phyloP scores from a whole-genome alignment of 2,888 invertebrate genomes.

The Papilio demoleus region DNA sequence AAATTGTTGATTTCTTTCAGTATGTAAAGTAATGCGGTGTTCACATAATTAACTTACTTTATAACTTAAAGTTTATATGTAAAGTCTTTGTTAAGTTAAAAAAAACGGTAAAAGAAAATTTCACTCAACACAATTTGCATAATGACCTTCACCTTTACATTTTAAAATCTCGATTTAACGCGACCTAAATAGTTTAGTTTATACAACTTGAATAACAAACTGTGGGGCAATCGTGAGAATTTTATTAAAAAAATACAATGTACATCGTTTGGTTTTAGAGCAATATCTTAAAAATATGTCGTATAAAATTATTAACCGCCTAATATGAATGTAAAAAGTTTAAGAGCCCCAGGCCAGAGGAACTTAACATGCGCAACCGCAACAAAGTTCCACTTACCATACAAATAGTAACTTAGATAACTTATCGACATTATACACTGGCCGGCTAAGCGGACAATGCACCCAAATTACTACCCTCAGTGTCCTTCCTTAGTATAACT shows the following conservation, averaged over 20 bases:
- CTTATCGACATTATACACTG: constrained; percentile 18
- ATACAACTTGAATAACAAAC: background rate
- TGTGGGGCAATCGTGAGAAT: too few relatives aligned
- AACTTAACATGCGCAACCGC: constrained; percentile 22
- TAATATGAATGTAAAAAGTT: background rate
- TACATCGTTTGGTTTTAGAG: too few relatives aligned
- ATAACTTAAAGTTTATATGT: background rate
- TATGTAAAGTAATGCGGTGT: background rate
- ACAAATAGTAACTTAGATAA: constrained; percentile 35
- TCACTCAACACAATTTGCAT: background rate
- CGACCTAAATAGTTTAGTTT: background rate
- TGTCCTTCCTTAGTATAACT: background rate
- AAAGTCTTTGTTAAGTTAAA: too few relatives aligned
- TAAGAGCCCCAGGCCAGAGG: background rate
- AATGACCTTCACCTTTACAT: background rate
- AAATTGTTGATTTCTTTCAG: background rate
- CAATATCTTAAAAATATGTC: too few relatives aligned
- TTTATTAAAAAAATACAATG: too few relatives aligned
- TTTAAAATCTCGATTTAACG: background rate
- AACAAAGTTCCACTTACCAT: constrained; percentile 29
- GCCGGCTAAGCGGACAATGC: constrained; percentile 17
- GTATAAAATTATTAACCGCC: too few relatives aligned
- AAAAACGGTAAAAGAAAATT: background rate
- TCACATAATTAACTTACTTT: background rate
- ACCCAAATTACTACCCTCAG: background rate